Base-by-base conservation (phyloP, 2,113 vertebrate species). In the Mola mola region DNA sequence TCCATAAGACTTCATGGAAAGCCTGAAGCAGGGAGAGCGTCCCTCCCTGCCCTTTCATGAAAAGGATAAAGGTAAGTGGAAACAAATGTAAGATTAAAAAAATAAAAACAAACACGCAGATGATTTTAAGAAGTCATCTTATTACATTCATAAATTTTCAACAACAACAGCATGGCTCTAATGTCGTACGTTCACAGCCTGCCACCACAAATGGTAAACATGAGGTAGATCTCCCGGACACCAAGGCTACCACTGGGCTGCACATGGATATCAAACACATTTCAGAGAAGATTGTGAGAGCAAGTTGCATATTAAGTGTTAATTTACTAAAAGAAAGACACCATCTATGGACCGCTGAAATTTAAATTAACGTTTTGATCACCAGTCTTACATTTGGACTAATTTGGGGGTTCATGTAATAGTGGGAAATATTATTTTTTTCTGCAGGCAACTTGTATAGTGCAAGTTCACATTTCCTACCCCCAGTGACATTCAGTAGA, bases 141-240 rank as follows among this genome's bases (percentile, higher is more conserved):
- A 90, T 83, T 92, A 92, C 90, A 90, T 91, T 92, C 83, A 89
- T 78, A 40, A 17, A 77, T 85, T 88, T 81, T 55, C 50, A 83
- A 87, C 73, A 88, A 83, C 79, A 82, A 82, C 56, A 78, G 72
- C 65, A 83, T 78, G 62, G 70, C 84, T 85, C 70, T 58, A 77
- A 86, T 74, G 67, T 81, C 77, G 78, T 71, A 81, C 80, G 75
- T 84, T 86, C 80, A 90, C 85, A 86, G 81, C 72, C 77, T 48
- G 64, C 81, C 81, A 77, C 69, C 75, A 70, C 66, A 87, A n/a
- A 88, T 64, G 69, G 77, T 68, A 85, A 94, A 92, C 83, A 89
- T 95, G 97, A 99, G 97, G 95, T 98, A 99, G 96, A 94, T 90
- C 66, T 91, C 92, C 90, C 92, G 91, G 92, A 92, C 91, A 92